Evolutionary conservation across 2,888 invertebrate species (phyloP).

Genomic region (Sycophila texana): DNA sequence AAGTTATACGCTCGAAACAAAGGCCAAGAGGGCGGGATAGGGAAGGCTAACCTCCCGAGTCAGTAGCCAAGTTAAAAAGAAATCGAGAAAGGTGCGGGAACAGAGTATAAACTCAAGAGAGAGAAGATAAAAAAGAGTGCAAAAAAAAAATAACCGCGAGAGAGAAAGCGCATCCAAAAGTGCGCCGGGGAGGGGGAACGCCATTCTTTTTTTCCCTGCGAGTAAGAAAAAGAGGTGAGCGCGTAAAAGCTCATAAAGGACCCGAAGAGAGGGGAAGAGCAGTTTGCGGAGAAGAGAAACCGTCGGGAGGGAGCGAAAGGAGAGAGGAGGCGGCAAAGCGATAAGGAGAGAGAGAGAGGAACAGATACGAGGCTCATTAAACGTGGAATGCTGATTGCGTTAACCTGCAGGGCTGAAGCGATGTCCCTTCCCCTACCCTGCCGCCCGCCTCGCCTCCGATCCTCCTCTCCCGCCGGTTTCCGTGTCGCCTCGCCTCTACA

Average conservation of each 20-base stretch:
- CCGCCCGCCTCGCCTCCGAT: not conserved
- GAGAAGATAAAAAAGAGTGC: conserved; percentile 8
- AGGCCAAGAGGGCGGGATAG: conserved; percentile 14
- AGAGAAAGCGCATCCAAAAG: conserved; percentile 19
- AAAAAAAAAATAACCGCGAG: conserved; percentile 47
- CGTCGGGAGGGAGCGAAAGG: conserved; percentile 55
- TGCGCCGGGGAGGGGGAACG: not conserved
- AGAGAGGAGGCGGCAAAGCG: conserved; percentile 53
- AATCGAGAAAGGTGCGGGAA: conserved; percentile 28
- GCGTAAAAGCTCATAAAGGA: conserved; percentile 54
- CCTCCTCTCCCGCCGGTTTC: not conserved
- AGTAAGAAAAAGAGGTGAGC: not conserved
- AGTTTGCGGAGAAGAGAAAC: conserved; percentile 55
- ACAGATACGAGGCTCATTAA: conserved; percentile 70
- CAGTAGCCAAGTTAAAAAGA: conserved; percentile 22
- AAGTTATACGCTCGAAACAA: conserved; percentile 43
- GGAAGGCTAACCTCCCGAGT: conserved; percentile 18
- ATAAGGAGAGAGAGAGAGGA: conserved; percentile 55
- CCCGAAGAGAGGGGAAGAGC: not conserved
- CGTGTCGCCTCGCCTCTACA: conserved; percentile 26
- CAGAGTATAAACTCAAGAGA: not conserved
- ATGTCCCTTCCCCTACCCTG: not conserved
- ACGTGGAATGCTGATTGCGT: conserved; percentile 73
- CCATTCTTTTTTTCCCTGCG: too few relatives aligned
- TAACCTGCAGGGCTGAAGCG: conserved; percentile 57